Evolutionary conservation across 2,797 vertebrate species (phyloP).

Genomic region (Hybognathus amarus): DNA sequence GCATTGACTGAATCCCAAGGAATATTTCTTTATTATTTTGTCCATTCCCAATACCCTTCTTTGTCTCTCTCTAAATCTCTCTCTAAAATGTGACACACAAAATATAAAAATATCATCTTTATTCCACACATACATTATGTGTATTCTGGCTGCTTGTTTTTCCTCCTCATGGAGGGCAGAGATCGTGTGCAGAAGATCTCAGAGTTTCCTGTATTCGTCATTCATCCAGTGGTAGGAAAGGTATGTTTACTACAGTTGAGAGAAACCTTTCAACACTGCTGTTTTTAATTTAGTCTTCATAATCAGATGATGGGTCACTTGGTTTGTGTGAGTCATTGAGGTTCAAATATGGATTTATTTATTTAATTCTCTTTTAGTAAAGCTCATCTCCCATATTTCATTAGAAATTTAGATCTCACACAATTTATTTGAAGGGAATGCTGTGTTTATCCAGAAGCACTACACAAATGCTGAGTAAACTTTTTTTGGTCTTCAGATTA

Average conservation of each 20-base stretch:
- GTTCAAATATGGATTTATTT: conserved; percentile 5
- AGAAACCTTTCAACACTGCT: conserved; percentile 27
- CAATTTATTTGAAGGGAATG: conserved; percentile 21
- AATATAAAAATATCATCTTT: not conserved
- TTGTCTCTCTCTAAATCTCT: not conserved
- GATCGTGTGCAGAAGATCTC: conserved; percentile 9
- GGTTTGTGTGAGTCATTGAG: not conserved
- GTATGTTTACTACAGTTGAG: not conserved
- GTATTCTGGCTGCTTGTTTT: not conserved
- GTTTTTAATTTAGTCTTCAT: conserved; percentile 29
- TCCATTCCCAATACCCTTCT: conserved; percentile 21
- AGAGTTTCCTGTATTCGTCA: not conserved
- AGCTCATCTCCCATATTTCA: not conserved
- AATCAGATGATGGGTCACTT: not conserved
- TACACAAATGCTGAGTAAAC: conserved; percentile 11
- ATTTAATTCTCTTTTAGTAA: conserved; percentile 12
- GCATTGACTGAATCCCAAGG: conserved; percentile 26
- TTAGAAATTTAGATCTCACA: not conserved
- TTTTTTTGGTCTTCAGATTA: not conserved
- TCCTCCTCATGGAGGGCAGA: not conserved
- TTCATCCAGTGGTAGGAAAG: not conserved
- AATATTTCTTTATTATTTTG: conserved; percentile 13
- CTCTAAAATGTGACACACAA: not conserved
- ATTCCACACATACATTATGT: not conserved
- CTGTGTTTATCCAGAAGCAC: conserved; percentile 36